Evolutionary conservation across 2,113 vertebrate species (phyloP).

Genomic region (Spea multiplicata): DNA sequence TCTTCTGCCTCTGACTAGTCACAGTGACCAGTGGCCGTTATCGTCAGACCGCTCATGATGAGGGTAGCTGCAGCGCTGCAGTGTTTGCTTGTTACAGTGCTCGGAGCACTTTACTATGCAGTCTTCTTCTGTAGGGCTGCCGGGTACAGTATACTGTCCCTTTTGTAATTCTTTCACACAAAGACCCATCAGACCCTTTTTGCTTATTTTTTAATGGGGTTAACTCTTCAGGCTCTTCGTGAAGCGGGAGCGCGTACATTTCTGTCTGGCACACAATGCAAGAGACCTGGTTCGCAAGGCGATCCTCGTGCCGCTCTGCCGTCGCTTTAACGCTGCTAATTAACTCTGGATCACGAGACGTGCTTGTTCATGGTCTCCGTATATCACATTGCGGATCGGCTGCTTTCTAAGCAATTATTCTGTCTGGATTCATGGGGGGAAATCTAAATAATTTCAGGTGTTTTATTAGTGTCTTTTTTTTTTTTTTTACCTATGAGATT

Average conservation of each 20-base stretch:
- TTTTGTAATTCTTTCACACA: no score
- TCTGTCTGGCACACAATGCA: not conserved
- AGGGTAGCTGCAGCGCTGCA: no score
- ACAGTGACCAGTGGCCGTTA: no score
- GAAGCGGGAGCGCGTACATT: not conserved
- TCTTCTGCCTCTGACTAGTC: no score
- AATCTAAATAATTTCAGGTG: conserved; percentile 44
- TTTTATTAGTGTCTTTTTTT: conserved; percentile 30
- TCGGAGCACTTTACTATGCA: no score
- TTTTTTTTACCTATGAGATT: conserved; percentile 33
- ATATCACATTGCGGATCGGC: conserved; percentile 40
- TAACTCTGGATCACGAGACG: conserved; percentile 39
- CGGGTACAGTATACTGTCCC: no score
- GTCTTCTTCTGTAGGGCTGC: no score
- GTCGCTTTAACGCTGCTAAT: conserved; percentile 19
- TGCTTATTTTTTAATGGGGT: no score
- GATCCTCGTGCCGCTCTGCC: conserved; percentile 27
- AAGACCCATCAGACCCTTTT: no score
- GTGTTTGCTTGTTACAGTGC: no score
- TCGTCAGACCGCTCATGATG: no score
- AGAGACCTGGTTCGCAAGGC: not conserved
- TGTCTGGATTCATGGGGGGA: conserved; percentile 30
- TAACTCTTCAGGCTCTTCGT: not conserved
- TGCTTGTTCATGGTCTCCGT: conserved; percentile 36
- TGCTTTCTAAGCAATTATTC: conserved; percentile 47